These are phyloP conservation scores for Phataginus tetradactyla DNA, from an alignment of 2,797 vertebrate genomes.

Conservation along the genomic window DNA sequence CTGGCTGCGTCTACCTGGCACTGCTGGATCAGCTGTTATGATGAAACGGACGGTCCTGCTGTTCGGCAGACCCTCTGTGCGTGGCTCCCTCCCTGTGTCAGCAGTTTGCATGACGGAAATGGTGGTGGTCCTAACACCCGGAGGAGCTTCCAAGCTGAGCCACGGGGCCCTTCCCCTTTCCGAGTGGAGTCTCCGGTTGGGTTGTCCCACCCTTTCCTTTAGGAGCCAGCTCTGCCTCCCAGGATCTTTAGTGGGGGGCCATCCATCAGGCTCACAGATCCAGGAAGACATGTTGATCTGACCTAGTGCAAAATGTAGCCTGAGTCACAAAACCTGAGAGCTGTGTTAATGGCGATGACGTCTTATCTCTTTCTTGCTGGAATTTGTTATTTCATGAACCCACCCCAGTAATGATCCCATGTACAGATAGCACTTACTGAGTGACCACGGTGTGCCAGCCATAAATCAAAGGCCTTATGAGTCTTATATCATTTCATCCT, in stretches of 20 bases:
- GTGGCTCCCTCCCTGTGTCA: fast-evolving
- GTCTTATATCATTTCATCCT: neutral
- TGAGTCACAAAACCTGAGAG: constrained; percentile 28
- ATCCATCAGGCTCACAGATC: neutral
- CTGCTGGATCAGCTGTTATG: neutral
- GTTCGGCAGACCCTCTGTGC: neutral
- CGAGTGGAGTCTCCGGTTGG: neutral
- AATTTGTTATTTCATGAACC: neutral
- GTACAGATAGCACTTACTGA: neutral
- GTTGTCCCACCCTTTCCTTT: neutral
- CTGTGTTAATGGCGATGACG: neutral
- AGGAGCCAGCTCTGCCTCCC: neutral
- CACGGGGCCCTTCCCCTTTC: fast-evolving
- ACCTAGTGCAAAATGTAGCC: neutral
- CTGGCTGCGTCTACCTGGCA: neutral
- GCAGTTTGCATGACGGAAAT: fast-evolving
- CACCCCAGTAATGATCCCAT: neutral
- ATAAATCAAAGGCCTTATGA: constrained; percentile 4
- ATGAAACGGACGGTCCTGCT: neutral
- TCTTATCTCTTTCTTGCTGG: neutral
- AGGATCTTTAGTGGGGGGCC: neutral
- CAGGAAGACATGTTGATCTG: neutral
- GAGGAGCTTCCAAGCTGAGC: neutral
- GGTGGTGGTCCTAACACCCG: neutral
- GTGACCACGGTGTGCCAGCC: neutral